Base-by-base conservation (phyloP, 2,113 vertebrate species). In the Syrrhaptes paradoxus region DNA sequence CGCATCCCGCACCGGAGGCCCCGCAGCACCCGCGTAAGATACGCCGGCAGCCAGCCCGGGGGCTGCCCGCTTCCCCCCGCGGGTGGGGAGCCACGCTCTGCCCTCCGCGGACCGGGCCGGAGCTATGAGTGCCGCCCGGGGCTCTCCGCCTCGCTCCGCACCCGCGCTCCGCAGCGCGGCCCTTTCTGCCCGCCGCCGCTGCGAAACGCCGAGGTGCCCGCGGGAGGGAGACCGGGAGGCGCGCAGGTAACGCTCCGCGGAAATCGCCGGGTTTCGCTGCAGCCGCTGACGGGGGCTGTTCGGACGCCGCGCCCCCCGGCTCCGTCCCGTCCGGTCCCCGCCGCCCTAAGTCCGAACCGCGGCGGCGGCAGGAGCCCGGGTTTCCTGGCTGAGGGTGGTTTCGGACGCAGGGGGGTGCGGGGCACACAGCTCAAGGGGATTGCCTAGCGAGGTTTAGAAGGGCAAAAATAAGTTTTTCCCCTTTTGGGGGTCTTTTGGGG, bases 341-440 rank as follows among this genome's bases (percentile, higher is more conserved):
- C 70, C 19, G 29, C 21, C 29, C 49, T 6, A 29, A 4, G 49
- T 13, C 32, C 18, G 20, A 28, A 54, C 36, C 19, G n/a, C 41
- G 24, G 74, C 24, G 32, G 65, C 16, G 52, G 51, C 1, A 83
- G 5, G 29, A 10, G 45, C 51, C 7, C 28, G 21, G 22, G 9
- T 63, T 13, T 73, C 28, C 46, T 1, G 80, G 21, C 12, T 2
- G 1, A 2, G 58, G 36, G 32, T 3, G 19, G 20, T 8, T 13
- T 13, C 17, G 31, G 67, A 2, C 10, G 28, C 32, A 7, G 87
- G 22, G 63, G 10, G 15, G 17, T 21, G 68, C 36, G 67, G 58
- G 32, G 51, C 2, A n/a, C 29, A 1, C 25, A 1, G 0, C 1
- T 36, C 41, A 2, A 5, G 45, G 61, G 0, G 51, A 2, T 5